Evolutionary conservation across 2,797 vertebrate genomes (phyloP), one percentile per base, ranked within the genome.

Genomic region (Xerus rutilus): DNA sequence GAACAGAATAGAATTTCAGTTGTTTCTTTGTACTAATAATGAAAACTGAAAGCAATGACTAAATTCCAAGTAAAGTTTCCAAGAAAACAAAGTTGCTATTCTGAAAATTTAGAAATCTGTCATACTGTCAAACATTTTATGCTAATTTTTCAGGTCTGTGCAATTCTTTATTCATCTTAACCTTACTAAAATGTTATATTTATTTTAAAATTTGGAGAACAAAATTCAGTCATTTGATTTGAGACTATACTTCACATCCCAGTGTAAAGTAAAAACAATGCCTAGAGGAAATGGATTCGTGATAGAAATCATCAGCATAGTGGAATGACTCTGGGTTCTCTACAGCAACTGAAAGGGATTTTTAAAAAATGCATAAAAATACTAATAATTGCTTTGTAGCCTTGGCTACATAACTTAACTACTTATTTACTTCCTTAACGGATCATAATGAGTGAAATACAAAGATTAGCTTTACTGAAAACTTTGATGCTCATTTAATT

Each of bases 401-500:
- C 52, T 62, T 82, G 62, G 45, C 74, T 81, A 14, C 28, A 12
- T 67, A 90, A 87, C 54, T 62, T 54, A 93, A 74, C 72, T 77
- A 45, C 4, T 84, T 69, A 32, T 25, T 49, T 47, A 93, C 62
- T 72, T 93, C 85, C 32, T 82, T 54, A 86, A 43, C 32, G 8
- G 54, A 57, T 57, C 20, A 21, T 57, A 78, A 72, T 21, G 45
- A 84, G 54, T 32, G 52, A 78, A 91, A 74, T 64, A 70, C 30
- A 79, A 70, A 86, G 62, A 81, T 88, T 52, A 79, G 59, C 45
- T 93, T 86, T 65, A 86, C 67, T 89, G 93, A 83, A 77, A 93
- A 90, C 59, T 95, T 13, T 70, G 86, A 93, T 54, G 84, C 47
- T 93, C 73, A 77, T 59, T 89, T 92, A 93, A 78, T 70, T 52